Evolutionary conservation across 2,888 invertebrate species (phyloP).

Genomic region (Psococerastis gibbosa): DNA sequence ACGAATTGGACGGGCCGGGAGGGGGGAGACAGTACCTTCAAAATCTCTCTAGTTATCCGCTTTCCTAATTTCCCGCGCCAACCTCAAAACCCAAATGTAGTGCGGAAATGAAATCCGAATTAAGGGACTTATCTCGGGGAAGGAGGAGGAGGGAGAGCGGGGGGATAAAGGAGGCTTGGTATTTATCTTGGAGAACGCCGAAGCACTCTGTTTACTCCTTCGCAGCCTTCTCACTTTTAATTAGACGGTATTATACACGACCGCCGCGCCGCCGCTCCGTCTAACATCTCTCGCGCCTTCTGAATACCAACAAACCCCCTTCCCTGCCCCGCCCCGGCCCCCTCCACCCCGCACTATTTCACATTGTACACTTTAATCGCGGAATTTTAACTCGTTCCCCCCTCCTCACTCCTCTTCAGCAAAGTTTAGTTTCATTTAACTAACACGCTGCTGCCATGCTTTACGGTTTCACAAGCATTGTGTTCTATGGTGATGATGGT

Average conservation of each 20-base stretch:
- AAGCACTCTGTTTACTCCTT: not conserved
- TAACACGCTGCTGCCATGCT: too few relatives aligned
- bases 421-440: too few relatives aligned
- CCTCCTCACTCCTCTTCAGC: too few relatives aligned
- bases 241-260: slow-evolving; percentile 22
- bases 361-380: too few relatives aligned
- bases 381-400: too few relatives aligned
- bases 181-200: not conserved
- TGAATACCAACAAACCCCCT: not conserved
- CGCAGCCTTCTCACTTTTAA: slow-evolving; percentile 14
- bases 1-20: not conserved
- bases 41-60: slow-evolving; percentile 2
- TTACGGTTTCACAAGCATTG: too few relatives aligned
- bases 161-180: not conserved
- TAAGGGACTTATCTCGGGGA: slow-evolving; percentile 8
- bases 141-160: not conserved
- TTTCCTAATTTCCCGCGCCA: slow-evolving; percentile 1
- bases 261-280: slow-evolving; percentile 18
- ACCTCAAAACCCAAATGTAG: slow-evolving; percentile 6
- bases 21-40: not conserved
- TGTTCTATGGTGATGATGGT: too few relatives aligned
- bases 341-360: too few relatives aligned
- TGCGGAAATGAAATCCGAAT: slow-evolving; percentile 9
- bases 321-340: too few relatives aligned
- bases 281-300: slow-evolving; percentile 17